Conservation (phyloP, 2,888 invertebrate species). For the Seladonia tumulorum region DNA sequence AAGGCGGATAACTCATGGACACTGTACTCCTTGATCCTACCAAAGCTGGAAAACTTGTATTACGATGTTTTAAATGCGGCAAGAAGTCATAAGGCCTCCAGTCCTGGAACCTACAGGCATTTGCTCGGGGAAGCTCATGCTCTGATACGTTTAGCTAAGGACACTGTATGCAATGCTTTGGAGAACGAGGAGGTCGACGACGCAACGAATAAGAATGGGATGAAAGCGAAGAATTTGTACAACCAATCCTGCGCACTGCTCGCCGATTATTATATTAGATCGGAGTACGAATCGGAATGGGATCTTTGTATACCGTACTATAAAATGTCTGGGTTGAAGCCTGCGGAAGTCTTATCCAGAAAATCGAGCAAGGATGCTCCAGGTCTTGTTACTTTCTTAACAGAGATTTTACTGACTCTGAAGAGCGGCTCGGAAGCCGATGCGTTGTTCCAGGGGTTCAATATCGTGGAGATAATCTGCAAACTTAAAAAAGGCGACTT, state of each 20-base stretch:
- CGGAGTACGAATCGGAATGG: conserved; percentile 82
- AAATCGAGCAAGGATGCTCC: conserved; percentile 78
- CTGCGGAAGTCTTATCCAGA: conserved; percentile 84
- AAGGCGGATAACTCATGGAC: conserved; percentile 89
- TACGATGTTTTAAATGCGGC: conserved; percentile 90
- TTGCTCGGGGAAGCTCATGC: conserved; percentile 90
- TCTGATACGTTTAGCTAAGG: conserved; percentile 86
- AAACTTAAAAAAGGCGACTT: conserved; percentile 82
- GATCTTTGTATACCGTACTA: conserved; percentile 86
- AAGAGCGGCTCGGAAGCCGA: conserved; percentile 84
- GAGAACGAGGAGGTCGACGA: conserved; percentile 61
- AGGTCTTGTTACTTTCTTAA: conserved; percentile 78
- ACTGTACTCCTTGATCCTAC: conserved; percentile 89
- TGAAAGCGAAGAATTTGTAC: conserved; percentile 84
- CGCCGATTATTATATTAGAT: conserved; percentile 86
- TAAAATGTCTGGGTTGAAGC: conserved; percentile 85
- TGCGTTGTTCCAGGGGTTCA: conserved; percentile 83
- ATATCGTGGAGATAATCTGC: conserved; percentile 80
- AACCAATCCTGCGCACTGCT: conserved; percentile 86
- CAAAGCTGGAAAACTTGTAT: conserved; percentile 88
- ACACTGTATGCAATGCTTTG: conserved; percentile 63
- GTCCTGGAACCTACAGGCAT: conserved; percentile 89
- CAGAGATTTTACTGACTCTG: conserved; percentile 82
- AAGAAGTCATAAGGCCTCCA: conserved; percentile 87
- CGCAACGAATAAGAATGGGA: conserved; percentile 67